These are phyloP conservation scores for Actinostola sp. DNA, from an alignment of 92 coral and sea anemone species.

Conservation along the genomic window DNA sequence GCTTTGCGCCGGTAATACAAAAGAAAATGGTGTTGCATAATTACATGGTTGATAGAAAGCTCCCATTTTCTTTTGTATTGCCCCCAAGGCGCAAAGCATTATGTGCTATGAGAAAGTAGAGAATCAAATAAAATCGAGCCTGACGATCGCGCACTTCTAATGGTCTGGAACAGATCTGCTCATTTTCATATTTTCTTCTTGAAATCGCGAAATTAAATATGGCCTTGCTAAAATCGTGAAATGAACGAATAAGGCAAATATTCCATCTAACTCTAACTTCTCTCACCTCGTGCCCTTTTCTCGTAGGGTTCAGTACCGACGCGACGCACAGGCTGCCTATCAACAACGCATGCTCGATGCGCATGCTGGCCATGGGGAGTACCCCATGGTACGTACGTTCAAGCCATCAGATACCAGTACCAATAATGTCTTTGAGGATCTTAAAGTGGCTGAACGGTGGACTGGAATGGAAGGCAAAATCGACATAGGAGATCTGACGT, in stretches of 20 bases:
- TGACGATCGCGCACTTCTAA: too few relatives aligned
- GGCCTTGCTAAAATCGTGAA: background rate
- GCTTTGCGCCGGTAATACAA: too few relatives aligned
- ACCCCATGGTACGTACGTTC: slow-evolving; percentile 93
- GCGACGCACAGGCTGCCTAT: slow-evolving; percentile 91
- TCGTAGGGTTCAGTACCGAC: slow-evolving; percentile 84
- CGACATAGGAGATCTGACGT: slow-evolving; percentile 90
- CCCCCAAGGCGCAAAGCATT: too few relatives aligned
- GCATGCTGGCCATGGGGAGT: slow-evolving; percentile 81
- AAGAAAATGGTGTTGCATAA: too few relatives aligned
- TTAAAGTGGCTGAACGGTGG: slow-evolving; percentile 97
- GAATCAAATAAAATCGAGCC: too few relatives aligned
- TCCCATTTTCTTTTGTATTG: too few relatives aligned
- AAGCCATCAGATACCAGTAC: slow-evolving; percentile 90
- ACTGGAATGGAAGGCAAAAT: slow-evolving; percentile 92
- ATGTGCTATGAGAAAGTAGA: too few relatives aligned
- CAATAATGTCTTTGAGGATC: slow-evolving; percentile 93
- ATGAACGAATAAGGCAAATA: background rate
- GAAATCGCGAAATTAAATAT: too few relatives aligned
- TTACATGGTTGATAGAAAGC: too few relatives aligned
- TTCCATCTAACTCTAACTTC: background rate
- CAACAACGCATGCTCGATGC: slow-evolving; percentile 98
- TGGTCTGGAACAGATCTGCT: too few relatives aligned
- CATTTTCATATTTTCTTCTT: too few relatives aligned
- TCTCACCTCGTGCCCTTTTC: background rate